phyloP scores from a whole-genome alignment of 1,140 invertebrate species.

The Drosophila sulfurigaster region DNA sequence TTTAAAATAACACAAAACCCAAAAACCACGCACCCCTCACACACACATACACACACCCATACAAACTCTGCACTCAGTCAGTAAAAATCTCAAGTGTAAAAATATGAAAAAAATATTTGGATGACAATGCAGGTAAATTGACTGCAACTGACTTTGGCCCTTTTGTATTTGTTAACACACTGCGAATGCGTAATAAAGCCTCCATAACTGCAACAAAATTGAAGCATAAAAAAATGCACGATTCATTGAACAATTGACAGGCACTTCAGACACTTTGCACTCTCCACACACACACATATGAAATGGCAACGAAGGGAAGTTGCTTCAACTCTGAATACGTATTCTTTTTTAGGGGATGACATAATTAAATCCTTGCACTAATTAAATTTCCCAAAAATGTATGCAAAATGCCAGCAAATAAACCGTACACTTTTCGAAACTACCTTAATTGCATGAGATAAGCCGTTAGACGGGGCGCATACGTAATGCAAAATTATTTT shows the following conservation, averaged over 20 bases:
- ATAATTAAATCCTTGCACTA: constrained; percentile 85
- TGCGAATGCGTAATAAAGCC: constrained; percentile 45
- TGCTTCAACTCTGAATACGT: neutral
- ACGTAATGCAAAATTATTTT: constrained; percentile 83
- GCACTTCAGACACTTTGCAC: constrained; percentile 7
- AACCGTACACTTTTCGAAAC: constrained; percentile 59
- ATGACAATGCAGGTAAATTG: constrained; percentile 81
- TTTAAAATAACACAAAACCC: constrained; percentile 73
- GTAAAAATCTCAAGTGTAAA: constrained; percentile 72
- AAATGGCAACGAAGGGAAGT: neutral
- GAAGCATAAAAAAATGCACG: constrained; percentile 51
- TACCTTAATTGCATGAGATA: constrained; percentile 84
- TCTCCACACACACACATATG: too few relatives aligned
- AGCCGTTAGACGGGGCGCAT: constrained; percentile 75
- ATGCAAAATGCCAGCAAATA: constrained; percentile 63
- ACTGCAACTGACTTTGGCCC: constrained; percentile 57
- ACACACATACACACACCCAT: neutral
- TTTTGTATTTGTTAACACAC: constrained; percentile 11
- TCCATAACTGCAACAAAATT: constrained; percentile 69
- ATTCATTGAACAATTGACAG: constrained; percentile 65
- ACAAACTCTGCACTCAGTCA: neutral
- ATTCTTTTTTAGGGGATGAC: constrained; percentile 56
- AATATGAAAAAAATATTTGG: constrained; percentile 47
- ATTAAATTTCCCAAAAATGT: constrained; percentile 83
- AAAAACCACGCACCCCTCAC: constrained; percentile 24